Evolutionary conservation across 1,140 invertebrate species (phyloP).

Genomic region (Dufourea novaeangliae): DNA sequence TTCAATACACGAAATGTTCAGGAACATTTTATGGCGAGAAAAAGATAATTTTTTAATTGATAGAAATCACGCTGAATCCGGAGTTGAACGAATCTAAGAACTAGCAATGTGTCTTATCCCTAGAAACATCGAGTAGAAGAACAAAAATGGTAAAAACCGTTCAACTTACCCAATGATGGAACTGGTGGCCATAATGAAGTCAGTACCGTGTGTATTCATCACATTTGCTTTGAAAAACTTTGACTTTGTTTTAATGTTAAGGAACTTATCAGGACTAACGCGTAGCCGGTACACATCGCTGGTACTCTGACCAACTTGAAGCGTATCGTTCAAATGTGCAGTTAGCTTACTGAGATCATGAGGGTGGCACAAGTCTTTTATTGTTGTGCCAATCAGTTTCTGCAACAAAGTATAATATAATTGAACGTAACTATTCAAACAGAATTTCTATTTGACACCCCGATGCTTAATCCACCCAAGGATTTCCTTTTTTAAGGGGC

Average conservation of each 20-base stretch:
- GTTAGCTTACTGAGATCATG: slow-evolving; percentile 88
- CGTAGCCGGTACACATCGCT: slow-evolving; percentile 90
- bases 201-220: slow-evolving; percentile 85
- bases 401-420: slow-evolving; percentile 56
- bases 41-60: not conserved
- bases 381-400: slow-evolving; percentile 85
- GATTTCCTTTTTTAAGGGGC: too few species aligned
- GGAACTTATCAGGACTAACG: slow-evolving; percentile 88
- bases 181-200: slow-evolving; percentile 96
- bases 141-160: not conserved
- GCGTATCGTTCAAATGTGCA: slow-evolving; percentile 89
- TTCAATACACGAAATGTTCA: not conserved
- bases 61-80: not conserved
- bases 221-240: slow-evolving; percentile 90
- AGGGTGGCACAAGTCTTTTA: slow-evolving; percentile 91
- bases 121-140: not conserved
- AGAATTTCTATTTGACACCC: not conserved
- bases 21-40: not conserved
- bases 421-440: not conserved
- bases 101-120: not conserved
- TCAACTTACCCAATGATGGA: slow-evolving; percentile 88
- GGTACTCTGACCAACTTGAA: slow-evolving; percentile 86
- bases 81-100: not conserved
- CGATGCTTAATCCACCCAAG: too few species aligned
- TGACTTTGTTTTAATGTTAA: slow-evolving; percentile 94